phyloP scores from a whole-genome alignment of 2,113 vertebrate species.

The Hypocryptadius cinnamomeus region DNA sequence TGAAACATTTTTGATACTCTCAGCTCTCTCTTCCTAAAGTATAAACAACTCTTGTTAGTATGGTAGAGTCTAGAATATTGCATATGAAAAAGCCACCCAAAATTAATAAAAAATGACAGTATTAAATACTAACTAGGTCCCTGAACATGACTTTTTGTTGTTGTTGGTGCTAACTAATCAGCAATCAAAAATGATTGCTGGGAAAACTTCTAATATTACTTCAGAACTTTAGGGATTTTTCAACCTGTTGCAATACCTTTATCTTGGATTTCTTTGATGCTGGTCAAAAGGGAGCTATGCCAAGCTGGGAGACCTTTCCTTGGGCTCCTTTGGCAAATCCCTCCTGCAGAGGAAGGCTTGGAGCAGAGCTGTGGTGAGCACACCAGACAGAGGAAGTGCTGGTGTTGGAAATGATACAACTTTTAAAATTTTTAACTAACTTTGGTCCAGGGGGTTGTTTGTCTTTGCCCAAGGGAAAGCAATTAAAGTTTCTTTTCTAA shows the following conservation, averaged over 20 bases:
- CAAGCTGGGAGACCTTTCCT: neutral
- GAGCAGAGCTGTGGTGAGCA: neutral
- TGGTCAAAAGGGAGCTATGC: neutral
- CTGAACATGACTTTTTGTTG: neutral
- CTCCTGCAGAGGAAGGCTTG: neutral
- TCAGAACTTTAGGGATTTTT: neutral
- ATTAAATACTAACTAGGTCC: neutral
- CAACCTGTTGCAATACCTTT: neutral
- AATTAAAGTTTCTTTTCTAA: neutral
- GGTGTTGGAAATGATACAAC: neutral
- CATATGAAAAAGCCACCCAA: neutral
- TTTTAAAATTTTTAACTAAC: neutral
- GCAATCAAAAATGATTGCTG: neutral
- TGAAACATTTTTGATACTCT: neutral
- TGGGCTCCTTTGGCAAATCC: neutral
- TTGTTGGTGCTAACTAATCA: neutral
- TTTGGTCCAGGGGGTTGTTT: neutral
- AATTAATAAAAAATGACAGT: neutral
- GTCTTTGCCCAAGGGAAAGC: neutral
- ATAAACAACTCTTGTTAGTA: neutral
- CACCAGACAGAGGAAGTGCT: neutral
- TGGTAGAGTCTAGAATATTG: neutral
- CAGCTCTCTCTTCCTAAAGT: neutral
- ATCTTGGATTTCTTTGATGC: neutral
- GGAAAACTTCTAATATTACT: neutral